A percentile compares a stretch with the other conserved stretches of the same genome.
Evolutionary conservation across 2,113 vertebrate species (phyloP).

Genomic region (Crotalus helleri): DNA sequence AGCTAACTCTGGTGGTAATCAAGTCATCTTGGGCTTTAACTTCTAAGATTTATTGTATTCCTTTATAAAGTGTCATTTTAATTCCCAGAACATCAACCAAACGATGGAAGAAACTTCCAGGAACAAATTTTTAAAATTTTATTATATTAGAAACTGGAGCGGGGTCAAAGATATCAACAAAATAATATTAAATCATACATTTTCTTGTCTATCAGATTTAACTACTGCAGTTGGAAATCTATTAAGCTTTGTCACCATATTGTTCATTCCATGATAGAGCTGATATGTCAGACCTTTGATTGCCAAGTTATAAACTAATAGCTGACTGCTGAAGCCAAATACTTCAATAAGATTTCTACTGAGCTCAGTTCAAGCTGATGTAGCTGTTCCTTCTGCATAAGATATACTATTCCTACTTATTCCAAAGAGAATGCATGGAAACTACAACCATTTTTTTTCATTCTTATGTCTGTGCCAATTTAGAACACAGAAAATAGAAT

Average conservation of each 20-base stretch:
- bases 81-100: slow-evolving; percentile 3
- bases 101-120: slow-evolving; percentile 9
- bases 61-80: neutral
- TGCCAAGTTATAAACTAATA: neutral
- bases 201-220: neutral
- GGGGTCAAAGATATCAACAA: slow-evolving; percentile 5
- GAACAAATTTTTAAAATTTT: neutral
- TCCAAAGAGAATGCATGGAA: neutral
- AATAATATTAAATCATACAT: neutral
- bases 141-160: neutral
- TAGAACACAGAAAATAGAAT: neutral
- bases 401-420: neutral
- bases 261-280: neutral
- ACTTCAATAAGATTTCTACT: neutral
- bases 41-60: neutral
- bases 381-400: neutral
- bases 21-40: neutral
- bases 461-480: neutral
- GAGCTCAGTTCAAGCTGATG: neutral
- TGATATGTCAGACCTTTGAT: neutral
- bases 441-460: neutral
- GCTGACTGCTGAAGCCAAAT: neutral
- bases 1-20: neutral
- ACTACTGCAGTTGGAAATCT: neutral
- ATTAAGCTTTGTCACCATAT: neutral